phyloP scores from a whole-genome alignment of 2,797 vertebrate genomes.

The Gallirallus australis region DNA sequence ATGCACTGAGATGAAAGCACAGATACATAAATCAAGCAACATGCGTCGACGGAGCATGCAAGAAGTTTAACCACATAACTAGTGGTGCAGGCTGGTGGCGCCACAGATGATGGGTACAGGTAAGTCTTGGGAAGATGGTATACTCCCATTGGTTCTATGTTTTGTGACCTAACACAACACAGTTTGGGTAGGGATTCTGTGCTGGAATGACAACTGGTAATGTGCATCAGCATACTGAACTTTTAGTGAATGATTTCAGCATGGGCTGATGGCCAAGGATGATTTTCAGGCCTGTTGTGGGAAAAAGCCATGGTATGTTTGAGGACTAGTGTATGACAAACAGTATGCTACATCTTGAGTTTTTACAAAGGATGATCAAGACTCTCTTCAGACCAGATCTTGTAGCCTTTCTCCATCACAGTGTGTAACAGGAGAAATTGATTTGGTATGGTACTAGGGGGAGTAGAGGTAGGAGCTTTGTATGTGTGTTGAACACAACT shows the following conservation, averaged over 20 bases:
- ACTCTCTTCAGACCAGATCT: not conserved
- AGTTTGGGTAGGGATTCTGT: not conserved
- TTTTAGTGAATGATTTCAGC: not conserved
- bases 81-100: not conserved
- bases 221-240: not conserved
- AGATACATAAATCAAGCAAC: not conserved
- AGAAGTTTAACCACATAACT: not conserved
- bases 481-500: not conserved
- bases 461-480: not conserved
- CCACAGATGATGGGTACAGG: not conserved
- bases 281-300: not conserved
- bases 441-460: not conserved
- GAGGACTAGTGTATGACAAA: not conserved
- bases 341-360: not conserved
- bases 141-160: not conserved
- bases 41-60: not conserved
- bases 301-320: not conserved
- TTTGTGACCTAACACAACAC: not conserved
- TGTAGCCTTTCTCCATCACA: not conserved
- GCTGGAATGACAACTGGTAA: not conserved
- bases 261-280: not conserved
- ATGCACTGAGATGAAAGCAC: not conserved
- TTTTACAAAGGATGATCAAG: not conserved
- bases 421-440: not conserved
- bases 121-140: not conserved